Evolutionary conservation across 2,888 invertebrate genomes (phyloP), one percentile per base, ranked within the genome.

Genomic region (Allolobophora icterica): DNA sequence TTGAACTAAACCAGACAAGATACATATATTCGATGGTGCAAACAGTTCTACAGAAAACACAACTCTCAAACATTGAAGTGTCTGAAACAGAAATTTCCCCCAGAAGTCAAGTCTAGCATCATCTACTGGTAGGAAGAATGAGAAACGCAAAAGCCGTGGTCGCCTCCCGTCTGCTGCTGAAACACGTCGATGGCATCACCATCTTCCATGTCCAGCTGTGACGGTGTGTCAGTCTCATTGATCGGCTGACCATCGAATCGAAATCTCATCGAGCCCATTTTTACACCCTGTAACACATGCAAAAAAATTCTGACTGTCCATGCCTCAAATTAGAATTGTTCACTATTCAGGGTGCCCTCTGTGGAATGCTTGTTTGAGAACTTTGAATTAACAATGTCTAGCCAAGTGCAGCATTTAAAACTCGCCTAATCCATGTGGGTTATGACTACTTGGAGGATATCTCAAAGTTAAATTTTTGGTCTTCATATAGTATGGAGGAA

Each of bases 161-260:
- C n/a, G 8, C 98, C 98, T 92, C 98, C 98, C 71, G 98, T 98
- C 96, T 98, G 98, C 96, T 98, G 98, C 95, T 98, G 98, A 96
- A 98, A 98, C 92, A 98, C 98, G 96, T 98, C 98, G 96, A 98
- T 98, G 94, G 98, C 98, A 95, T 98, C 98, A 0, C 98, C 98
- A 95, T 98, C 98, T 95, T 98, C 98, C 98, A 98, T 98, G 95
- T 98, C 98, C 94, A 98, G 96, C 94, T 97, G 91, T 89, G 92
- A 90, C 6, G 93, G 93, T 34, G 93, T 93, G 92, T 98, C 98
- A 94, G 97, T 97, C 96, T 98, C 98, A 94, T 97, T 98, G 93
- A 98, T 98, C 8, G 98, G 97, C 94, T 97, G 97, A 1, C 98
- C 98, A 95, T 98, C 98, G 95, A 98, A 98, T 96, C 98, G 96